phyloP scores from a whole-genome alignment of 1,140 invertebrate genomes.

The Aphis craccivora region DNA sequence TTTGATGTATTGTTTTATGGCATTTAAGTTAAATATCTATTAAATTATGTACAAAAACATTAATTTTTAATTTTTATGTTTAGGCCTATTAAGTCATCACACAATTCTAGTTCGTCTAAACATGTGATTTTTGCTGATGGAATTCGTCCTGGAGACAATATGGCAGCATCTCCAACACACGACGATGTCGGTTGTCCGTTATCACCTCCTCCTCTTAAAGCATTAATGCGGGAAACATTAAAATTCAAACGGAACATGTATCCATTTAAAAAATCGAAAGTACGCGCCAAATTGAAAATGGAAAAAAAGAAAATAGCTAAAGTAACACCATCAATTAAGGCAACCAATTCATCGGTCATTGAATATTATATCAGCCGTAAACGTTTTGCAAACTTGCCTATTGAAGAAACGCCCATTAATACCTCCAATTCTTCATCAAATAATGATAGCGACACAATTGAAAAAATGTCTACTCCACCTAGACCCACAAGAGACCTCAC shows the following conservation, averaged over 20 bases:
- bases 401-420: background rate
- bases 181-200: background rate
- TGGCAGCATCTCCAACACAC: constrained; percentile 15
- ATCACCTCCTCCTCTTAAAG: constrained; percentile 45
- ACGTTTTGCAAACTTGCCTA: too few relatives aligned
- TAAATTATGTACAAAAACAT: background rate
- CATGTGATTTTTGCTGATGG: constrained; percentile 46
- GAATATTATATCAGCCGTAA: background rate
- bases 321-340: background rate
- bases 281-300: constrained; percentile 6
- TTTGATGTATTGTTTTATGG: background rate
- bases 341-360: background rate
- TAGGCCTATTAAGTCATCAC: background rate
- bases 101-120: background rate
- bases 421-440: background rate
- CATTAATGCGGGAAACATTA: constrained; percentile 34
- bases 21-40: background rate
- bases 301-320: background rate
- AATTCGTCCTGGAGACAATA: constrained; percentile 1
- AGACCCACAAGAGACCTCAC: constrained; percentile 26
- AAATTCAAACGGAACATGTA: constrained; percentile 33
- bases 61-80: background rate
- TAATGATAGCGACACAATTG: background rate
- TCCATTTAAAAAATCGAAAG: constrained; percentile 36
- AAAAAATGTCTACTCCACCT: background rate